These are phyloP conservation scores for Aurelia sp. DNA, from an alignment of 30 jellyfish, hydroid and myxozoan species.

Conservation along the genomic window DNA sequence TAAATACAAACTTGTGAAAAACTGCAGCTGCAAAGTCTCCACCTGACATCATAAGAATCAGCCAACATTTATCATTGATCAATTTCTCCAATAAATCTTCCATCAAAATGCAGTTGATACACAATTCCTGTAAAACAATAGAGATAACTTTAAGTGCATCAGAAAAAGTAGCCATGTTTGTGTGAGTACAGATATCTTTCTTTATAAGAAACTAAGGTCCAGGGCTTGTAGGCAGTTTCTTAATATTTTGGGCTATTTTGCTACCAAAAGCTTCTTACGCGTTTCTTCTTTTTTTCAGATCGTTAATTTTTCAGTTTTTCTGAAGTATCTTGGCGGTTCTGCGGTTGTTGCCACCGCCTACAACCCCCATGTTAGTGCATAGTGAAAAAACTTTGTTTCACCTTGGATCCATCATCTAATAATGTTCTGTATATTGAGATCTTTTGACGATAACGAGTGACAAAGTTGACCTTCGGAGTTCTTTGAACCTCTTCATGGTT, in stretches of 20 bases:
- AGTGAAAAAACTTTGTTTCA: neutral
- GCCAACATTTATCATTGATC: slow-evolving; percentile 55
- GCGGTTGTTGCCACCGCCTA: too few relatives aligned
- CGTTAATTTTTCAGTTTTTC: too few relatives aligned
- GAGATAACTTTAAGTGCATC: neutral
- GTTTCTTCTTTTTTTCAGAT: too few relatives aligned
- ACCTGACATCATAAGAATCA: slow-evolving; percentile 84
- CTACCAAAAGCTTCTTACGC: too few relatives aligned
- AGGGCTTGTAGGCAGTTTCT: too few relatives aligned
- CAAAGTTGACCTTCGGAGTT: slow-evolving; percentile 21
- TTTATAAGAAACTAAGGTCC: too few relatives aligned
- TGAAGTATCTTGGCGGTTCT: too few relatives aligned
- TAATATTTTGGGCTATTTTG: too few relatives aligned
- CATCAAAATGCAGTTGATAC: slow-evolving; percentile 21
- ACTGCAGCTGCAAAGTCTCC: slow-evolving; percentile 99
- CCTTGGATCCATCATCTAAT: slow-evolving; percentile 52
- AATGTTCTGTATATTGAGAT: slow-evolving; percentile 25
- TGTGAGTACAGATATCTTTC: too few relatives aligned
- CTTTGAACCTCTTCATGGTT: neutral
- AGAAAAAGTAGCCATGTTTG: too few relatives aligned
- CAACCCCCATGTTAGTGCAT: neutral
- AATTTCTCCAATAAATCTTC: slow-evolving; percentile 29
- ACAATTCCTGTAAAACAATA: slow-evolving; percentile 23
- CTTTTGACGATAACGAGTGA: slow-evolving; percentile 1
- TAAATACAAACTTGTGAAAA: slow-evolving; percentile 73